Base-by-base conservation (phyloP, 1,140 invertebrate genomes). In the Drosophila tristis region DNA sequence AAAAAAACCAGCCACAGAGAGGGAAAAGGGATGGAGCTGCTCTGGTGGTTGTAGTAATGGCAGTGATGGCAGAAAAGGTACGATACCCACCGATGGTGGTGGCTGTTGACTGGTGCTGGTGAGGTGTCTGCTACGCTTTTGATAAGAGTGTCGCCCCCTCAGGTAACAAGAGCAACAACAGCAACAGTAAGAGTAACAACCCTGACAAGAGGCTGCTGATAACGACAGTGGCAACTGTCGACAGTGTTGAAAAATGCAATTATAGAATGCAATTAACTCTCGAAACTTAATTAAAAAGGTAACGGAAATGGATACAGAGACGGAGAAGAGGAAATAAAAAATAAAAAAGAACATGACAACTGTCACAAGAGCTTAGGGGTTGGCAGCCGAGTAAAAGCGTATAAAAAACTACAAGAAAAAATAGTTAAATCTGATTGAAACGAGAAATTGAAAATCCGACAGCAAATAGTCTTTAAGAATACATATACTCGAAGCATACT, bases 241-340 rank as follows among this genome's bases (percentile, higher is more conserved):
- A 45, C 25, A 86, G 74, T 87, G 78, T 82, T 82, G 78, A 53
- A 58, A 87, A 87, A 86, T 86, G 79, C 82, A 86, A 86, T 86
- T 81, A 84, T 54, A 68, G 55, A 85, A 80, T 80, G 80, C 81
- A 86, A 86, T 86, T 86, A 86, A 77, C 68, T 53, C 51, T 57
- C 42, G 67, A 64, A 70, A 74, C 43, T 66, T 74, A 67, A 63
- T 77, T 65, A 63, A 68, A 84, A 85, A 62, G 54, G 59, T 68
- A 60, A 58, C 75, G 64, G 73, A 76, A 76, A 67, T 71, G 73
- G 59, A 57, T 56, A 31, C 25, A 51, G 68, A 78, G 57, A 65
- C 57, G 43, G 67, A 56, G 11, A 9, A 42, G 61, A 23, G 35
- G 45, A 35, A 53, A 45, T 39, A 15, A 7, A 7, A 13, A 43